phyloP scores from a whole-genome alignment of 1,140 invertebrate species.

The Drosophila chauvacae region DNA sequence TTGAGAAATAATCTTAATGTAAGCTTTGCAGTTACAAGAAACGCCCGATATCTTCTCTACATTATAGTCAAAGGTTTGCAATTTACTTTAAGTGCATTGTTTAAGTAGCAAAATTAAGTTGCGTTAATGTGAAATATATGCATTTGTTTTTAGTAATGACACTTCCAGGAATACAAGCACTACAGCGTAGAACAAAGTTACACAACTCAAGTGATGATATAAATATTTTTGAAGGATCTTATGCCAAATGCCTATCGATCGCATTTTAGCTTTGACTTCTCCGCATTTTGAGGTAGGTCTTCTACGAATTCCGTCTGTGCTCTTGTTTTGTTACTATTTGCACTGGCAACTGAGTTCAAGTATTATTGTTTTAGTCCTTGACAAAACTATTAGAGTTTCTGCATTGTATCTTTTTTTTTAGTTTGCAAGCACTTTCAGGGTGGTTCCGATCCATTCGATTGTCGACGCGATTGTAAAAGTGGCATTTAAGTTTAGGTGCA shows the following conservation, averaged over 20 bases:
- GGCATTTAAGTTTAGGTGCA: not conserved
- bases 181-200: conserved; percentile 1
- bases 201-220: conserved; percentile 15
- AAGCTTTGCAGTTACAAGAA: not conserved
- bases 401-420: not conserved
- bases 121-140: not conserved
- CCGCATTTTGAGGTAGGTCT: conserved; percentile 28
- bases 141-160: not conserved
- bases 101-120: not conserved
- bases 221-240: conserved; percentile 4
- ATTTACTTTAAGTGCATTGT: not conserved
- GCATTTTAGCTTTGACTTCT: not conserved
- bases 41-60: not conserved
- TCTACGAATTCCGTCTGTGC: not conserved
- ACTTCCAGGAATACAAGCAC: conserved; percentile 4
- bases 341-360: conserved; percentile 13
- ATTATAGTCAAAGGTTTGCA: not conserved
- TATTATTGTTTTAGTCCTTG: conserved; percentile 1
- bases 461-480: conserved; percentile 24
- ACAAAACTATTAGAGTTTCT: not conserved
- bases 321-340: conserved; percentile 5
- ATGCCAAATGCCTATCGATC: conserved; percentile 17
- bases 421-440: conserved; percentile 9
- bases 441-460: conserved; percentile 12
- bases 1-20: not conserved